phyloP scores from a whole-genome alignment of 2,113 vertebrate genomes.

The Laticauda colubrina region DNA sequence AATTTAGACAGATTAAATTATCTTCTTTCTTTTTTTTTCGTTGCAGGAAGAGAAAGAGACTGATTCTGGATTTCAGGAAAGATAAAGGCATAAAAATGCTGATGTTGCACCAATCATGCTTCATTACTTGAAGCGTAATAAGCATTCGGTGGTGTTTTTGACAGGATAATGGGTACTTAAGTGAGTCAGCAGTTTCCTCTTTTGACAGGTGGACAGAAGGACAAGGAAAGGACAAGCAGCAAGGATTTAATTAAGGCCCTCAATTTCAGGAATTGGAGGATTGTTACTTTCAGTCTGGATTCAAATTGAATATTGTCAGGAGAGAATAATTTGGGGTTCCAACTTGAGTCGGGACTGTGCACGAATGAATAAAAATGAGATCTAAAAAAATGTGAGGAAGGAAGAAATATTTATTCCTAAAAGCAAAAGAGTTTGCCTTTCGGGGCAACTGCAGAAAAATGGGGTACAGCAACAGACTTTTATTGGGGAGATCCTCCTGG shows the following conservation, averaged over 20 bases:
- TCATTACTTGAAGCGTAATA: conserved; percentile 44
- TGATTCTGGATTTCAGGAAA: not conserved
- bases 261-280: not conserved
- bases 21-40: not conserved
- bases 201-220: conserved; percentile 6
- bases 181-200: conserved; percentile 42
- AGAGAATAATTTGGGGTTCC: not conserved
- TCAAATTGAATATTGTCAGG: not conserved
- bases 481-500: not conserved
- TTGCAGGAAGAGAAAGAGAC: not conserved
- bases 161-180: conserved; percentile 39
- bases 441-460: not conserved
- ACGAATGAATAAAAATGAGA: not conserved
- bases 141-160: conserved; percentile 27
- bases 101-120: conserved; percentile 10
- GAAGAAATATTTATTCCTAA: not conserved
- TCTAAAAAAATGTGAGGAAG: not conserved
- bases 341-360: not conserved
- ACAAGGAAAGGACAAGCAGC: conserved; percentile 15
- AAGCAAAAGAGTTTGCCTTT: not conserved
- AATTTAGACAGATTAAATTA: not conserved
- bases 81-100: not conserved
- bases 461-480: not conserved
- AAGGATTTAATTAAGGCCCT: not conserved
- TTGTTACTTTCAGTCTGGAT: not conserved